Percentiles rank a stretch among this genome's conserved stretches.
phyloP scores from a whole-genome alignment of 2,113 vertebrate species.

The Bostrychus sinensis region DNA sequence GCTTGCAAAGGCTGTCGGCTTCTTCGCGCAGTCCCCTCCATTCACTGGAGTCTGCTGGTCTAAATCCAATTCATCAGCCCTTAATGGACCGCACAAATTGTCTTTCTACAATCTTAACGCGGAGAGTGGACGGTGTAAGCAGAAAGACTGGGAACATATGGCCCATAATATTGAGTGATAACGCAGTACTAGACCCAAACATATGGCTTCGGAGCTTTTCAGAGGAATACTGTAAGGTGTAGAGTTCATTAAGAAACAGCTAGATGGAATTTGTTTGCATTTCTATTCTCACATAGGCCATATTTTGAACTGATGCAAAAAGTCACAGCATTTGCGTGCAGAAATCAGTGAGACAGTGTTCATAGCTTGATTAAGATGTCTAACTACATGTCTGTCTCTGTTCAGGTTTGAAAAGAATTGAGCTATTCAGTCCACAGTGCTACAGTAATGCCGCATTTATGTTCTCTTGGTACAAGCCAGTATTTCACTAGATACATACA shows the following conservation, averaged over 20 bases:
- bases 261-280: not conserved
- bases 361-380: too few relatives aligned
- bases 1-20: slow-evolving; percentile 41
- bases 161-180: slow-evolving; percentile 20
- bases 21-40: slow-evolving; percentile 53
- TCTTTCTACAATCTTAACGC: slow-evolving; percentile 65
- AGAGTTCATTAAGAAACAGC: too few relatives aligned
- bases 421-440: too few relatives aligned
- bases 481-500: too few relatives aligned
- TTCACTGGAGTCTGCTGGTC: slow-evolving; percentile 58
- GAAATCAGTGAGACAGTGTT: too few relatives aligned
- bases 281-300: not conserved
- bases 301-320: too few relatives aligned
- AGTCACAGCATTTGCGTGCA: too few relatives aligned
- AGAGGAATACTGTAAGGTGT: not conserved
- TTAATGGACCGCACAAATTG: slow-evolving; percentile 78
- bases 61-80: slow-evolving; percentile 78
- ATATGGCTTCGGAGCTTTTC: not conserved
- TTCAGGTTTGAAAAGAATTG: too few relatives aligned
- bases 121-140: slow-evolving; percentile 42
- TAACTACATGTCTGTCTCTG: too few relatives aligned
- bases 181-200: not conserved
- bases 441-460: too few relatives aligned
- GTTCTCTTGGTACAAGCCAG: too few relatives aligned
- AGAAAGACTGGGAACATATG: slow-evolving; percentile 49